Evolutionary conservation across 2,888 invertebrate genomes (phyloP).

Genomic region (Xanthia icteritia): DNA sequence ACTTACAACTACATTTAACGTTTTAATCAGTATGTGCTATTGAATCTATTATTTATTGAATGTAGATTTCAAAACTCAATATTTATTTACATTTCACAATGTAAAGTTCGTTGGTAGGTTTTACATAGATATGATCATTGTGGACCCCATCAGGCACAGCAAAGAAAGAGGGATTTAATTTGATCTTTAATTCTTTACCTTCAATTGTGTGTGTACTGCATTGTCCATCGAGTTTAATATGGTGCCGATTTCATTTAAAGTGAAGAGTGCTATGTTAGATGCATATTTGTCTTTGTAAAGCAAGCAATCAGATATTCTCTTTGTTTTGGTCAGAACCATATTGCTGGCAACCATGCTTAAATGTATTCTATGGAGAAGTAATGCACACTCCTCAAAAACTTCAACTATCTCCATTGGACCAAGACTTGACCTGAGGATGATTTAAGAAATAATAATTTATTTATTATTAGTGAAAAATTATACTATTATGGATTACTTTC

Average conservation of each 20-base stretch:
- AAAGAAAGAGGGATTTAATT: too few relatives aligned
- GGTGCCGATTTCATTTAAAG: conserved; percentile 81
- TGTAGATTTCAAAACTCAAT: conserved; percentile 13
- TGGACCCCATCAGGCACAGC: too few relatives aligned
- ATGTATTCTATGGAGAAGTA: conserved; percentile 84
- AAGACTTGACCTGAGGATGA: conserved; percentile 69
- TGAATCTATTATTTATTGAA: neutral
- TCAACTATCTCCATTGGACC: conserved; percentile 81
- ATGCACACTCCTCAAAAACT: conserved; percentile 83
- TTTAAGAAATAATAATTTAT: conserved; percentile 13
- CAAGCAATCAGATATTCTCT: conserved; percentile 79
- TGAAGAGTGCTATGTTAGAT: conserved; percentile 82
- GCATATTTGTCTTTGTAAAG: conserved; percentile 85
- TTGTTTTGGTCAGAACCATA: conserved; percentile 81
- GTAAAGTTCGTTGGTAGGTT: too few relatives aligned
- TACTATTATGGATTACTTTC: neutral
- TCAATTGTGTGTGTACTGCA: conserved; percentile 80
- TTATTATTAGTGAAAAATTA: neutral
- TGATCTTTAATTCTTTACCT: conserved; percentile 71
- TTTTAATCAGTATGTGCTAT: neutral
- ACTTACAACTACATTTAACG: too few relatives aligned
- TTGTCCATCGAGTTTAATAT: conserved; percentile 85
- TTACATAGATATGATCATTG: too few relatives aligned
- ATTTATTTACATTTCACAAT: too few relatives aligned
- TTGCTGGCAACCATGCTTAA: conserved; percentile 84